phyloP scores from a whole-genome alignment of 2,888 invertebrate species.

The Pterostichus niger region DNA sequence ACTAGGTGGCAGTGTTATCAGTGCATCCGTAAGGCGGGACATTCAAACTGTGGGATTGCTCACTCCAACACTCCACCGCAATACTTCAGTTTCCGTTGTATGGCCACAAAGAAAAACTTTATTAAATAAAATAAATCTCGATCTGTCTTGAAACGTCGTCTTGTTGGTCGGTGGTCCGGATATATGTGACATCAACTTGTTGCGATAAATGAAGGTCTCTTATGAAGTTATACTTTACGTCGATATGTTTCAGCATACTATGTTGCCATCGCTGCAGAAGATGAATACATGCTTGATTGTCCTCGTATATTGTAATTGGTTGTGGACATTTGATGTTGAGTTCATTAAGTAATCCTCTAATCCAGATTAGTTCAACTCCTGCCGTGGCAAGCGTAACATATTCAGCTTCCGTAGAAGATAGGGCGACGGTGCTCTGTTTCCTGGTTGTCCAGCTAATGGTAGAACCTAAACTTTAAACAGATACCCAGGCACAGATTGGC shows the following conservation, averaged over 20 bases:
- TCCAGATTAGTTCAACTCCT: constrained; percentile 70
- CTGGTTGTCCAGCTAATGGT: constrained; percentile 71
- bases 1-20: no score
- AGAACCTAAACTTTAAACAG: constrained; percentile 69
- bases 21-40: no score
- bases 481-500: constrained; percentile 64
- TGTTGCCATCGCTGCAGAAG: constrained; percentile 37
- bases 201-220: constrained; percentile 23
- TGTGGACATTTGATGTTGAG: constrained; percentile 37
- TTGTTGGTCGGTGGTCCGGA: constrained; percentile 49
- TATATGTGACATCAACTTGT: constrained; percentile 18
- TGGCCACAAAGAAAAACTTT: no score
- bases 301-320: constrained; percentile 43
- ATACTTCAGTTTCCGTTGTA: no score
- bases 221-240: constrained; percentile 61
- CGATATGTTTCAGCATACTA: constrained; percentile 47
- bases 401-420: no score
- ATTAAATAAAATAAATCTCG: no score
- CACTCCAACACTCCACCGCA: no score
- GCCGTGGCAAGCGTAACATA: no score
- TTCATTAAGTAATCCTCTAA: constrained; percentile 69
- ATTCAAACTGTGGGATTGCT: no score
- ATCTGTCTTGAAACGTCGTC: not conserved
- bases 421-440: constrained; percentile 70
- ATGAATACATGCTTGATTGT: constrained; percentile 55